A percentile compares a stretch with the other conserved stretches of the same genome.
phyloP scores from a whole-genome alignment of 2,888 invertebrate genomes.

The Synanthedon andrenaeformis region DNA sequence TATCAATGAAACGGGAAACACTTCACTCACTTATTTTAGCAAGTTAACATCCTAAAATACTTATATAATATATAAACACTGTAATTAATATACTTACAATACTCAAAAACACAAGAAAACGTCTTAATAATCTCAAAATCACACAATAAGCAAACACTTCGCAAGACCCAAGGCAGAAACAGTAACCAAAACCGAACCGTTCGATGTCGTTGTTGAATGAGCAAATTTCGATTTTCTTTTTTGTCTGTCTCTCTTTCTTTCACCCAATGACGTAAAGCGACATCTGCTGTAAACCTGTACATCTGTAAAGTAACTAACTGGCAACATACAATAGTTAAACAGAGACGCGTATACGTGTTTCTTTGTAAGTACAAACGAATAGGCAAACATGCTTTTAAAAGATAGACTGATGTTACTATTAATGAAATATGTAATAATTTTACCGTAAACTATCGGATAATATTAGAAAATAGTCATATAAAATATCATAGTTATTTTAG shows the following conservation, averaged over 20 bases:
- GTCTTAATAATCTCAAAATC: conserved; percentile 46
- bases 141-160: conserved; percentile 56
- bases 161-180: conserved; percentile 66
- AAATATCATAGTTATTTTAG: too few species aligned
- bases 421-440: too few species aligned
- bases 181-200: conserved; percentile 17
- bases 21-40: conserved; percentile 10
- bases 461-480: too few species aligned
- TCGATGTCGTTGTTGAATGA: conserved; percentile 44
- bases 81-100: conserved; percentile 45
- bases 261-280: conserved; percentile 17
- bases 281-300: conserved; percentile 23
- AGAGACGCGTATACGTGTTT: neutral
- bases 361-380: too few species aligned
- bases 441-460: too few species aligned
- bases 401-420: too few species aligned
- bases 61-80: conserved; percentile 6
- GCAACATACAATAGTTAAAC: neutral
- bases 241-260: conserved; percentile 31
- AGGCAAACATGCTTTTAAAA: too few species aligned
- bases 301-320: neutral
- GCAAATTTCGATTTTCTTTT: conserved; percentile 47
- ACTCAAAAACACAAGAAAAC: conserved; percentile 39
- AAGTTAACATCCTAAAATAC: conserved; percentile 2
- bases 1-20: conserved; percentile 25